Conservation (phyloP, 2,113 vertebrate species). For the Malurus cyaneus region DNA sequence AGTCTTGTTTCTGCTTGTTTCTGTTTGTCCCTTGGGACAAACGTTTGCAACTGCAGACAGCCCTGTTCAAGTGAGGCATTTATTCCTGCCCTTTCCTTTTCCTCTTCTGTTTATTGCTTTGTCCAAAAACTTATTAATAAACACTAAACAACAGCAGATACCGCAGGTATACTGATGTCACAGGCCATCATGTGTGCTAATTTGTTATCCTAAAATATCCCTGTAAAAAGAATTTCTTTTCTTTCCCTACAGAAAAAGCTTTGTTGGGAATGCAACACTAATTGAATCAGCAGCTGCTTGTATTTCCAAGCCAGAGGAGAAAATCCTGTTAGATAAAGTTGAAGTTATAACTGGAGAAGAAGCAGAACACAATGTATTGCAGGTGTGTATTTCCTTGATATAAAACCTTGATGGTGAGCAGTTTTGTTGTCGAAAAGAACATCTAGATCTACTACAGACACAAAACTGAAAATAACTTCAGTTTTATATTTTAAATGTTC, state of each 20-base stretch:
- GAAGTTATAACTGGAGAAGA: slow-evolving; percentile 83
- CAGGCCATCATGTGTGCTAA: neutral
- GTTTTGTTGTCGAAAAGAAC: neutral
- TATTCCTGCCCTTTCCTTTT: neutral
- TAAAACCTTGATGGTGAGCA: neutral
- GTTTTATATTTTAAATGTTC: neutral
- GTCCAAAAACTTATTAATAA: neutral
- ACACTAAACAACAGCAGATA: neutral
- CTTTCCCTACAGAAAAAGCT: slow-evolving; percentile 14
- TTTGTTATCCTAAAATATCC: neutral
- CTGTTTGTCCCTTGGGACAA: neutral
- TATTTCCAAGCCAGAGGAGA: slow-evolving; percentile 63
- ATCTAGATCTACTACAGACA: neutral
- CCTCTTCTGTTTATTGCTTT: neutral
- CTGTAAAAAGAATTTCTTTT: neutral
- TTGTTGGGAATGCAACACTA: slow-evolving; percentile 54
- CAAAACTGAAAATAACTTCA: neutral
- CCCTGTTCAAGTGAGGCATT: neutral
- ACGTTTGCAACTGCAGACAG: neutral
- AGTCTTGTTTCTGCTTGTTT: neutral
- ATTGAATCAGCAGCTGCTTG: slow-evolving; percentile 78
- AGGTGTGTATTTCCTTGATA: slow-evolving; percentile 68
- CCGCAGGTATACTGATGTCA: neutral
- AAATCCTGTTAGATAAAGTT: slow-evolving; percentile 76
- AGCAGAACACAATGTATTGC: slow-evolving; percentile 82